These are phyloP conservation scores for Axinella damicornis DNA, from an alignment of 37 sponge, comb jelly and placozoan species.

Conservation along the genomic window DNA sequence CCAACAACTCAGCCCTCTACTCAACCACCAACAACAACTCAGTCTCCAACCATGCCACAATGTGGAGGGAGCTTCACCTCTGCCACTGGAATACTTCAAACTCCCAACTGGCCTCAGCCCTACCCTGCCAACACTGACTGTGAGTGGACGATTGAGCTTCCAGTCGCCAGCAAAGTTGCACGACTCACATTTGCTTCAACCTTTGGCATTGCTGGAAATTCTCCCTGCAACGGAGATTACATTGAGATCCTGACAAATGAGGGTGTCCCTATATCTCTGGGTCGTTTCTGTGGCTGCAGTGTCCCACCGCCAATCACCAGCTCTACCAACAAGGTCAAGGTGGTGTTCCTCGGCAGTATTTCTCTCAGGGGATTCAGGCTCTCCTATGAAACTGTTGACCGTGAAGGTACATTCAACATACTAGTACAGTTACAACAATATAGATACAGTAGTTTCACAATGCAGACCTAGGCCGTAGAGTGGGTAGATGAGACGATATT, in stretches of 20 bases:
- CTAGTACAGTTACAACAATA: too few species aligned
- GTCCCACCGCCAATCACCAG: not conserved
- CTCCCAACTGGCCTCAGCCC: conserved; percentile 33
- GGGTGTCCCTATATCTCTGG: not conserved
- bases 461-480: too few species aligned
- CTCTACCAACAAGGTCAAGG: not conserved
- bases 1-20: not conserved
- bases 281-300: conserved; percentile 15
- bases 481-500: too few species aligned
- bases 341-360: conserved; percentile 22
- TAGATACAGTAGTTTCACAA: too few species aligned
- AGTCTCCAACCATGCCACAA: not conserved
- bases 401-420: too few species aligned
- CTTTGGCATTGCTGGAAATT: conserved; percentile 20
- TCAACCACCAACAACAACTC: not conserved
- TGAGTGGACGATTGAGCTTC: conserved; percentile 55
- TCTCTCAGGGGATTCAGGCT: conserved; percentile 14
- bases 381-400: too few species aligned
- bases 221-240: conserved; percentile 29
- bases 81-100: conserved; percentile 11
- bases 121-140: conserved; percentile 43
- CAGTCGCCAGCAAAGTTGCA: conserved; percentile 6
- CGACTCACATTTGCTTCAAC: conserved; percentile 23
- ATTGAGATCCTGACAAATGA: conserved; percentile 12
- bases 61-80: conserved; percentile 25